Percentiles rank a stretch among this genome's conserved stretches.
These are phyloP conservation scores for Entomobrya multifasciata DNA, from an alignment of 2,888 invertebrate species.

Conservation along the genomic window DNA sequence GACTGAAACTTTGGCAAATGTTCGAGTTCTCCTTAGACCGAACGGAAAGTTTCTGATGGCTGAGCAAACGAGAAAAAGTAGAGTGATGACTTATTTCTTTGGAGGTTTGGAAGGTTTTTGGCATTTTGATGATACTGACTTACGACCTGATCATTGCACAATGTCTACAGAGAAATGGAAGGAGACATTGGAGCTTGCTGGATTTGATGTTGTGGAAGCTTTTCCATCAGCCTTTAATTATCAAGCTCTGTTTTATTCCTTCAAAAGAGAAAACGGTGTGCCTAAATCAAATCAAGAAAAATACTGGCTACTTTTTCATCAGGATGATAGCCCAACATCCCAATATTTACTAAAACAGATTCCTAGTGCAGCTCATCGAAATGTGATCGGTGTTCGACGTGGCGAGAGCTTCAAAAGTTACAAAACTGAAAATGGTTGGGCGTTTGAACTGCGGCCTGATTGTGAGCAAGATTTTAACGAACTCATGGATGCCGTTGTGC, in stretches of 20 bases:
- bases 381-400: not conserved
- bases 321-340: not conserved
- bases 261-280: too few relatives aligned
- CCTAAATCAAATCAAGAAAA: too few relatives aligned
- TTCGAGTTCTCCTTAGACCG: conserved; percentile 41
- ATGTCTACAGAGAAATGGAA: not conserved
- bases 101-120: conserved; percentile 35
- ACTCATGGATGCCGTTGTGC: too few relatives aligned
- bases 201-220: not conserved
- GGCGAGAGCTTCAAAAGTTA: not conserved
- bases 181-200: not conserved
- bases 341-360: not conserved
- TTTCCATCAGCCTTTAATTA: too few relatives aligned
- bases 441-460: too few relatives aligned
- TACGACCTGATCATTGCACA: conserved; percentile 5
- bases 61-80: conserved; percentile 12
- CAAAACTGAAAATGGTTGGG: too few relatives aligned
- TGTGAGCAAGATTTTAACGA: too few relatives aligned
- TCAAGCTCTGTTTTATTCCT: too few relatives aligned
- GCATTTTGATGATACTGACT: conserved; percentile 38
- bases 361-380: not conserved
- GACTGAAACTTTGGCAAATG: conserved; percentile 1
- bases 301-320: conserved; percentile 41
- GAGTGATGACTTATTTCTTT: conserved; percentile 19
- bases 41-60: conserved; percentile 43